phyloP scores from a whole-genome alignment of 2,888 invertebrate genomes.

The Nezara viridula region DNA sequence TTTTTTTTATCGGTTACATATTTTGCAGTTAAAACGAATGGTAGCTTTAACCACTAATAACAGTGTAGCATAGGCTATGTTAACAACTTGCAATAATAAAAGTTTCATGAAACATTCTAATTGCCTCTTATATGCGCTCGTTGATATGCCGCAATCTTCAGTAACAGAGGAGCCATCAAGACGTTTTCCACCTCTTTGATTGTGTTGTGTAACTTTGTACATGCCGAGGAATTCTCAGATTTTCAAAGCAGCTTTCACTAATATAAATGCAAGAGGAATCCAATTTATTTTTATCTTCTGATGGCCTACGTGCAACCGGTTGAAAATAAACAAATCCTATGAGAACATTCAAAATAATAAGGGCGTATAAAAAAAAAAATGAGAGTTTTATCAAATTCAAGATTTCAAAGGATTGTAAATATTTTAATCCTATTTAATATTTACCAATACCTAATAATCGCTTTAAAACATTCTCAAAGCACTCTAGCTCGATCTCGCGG shows the following conservation, averaged over 20 bases:
- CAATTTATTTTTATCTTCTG: background rate
- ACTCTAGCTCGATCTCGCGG: no score
- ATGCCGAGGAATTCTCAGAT: background rate
- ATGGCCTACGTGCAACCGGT: background rate
- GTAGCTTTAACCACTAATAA: background rate
- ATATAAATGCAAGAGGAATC: background rate
- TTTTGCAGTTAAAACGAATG: background rate
- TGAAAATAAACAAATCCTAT: no score
- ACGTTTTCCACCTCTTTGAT: background rate
- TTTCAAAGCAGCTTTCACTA: background rate
- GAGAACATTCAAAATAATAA: background rate
- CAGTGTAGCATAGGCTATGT: background rate
- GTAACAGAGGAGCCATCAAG: background rate
- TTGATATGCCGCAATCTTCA: background rate
- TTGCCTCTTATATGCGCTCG: background rate
- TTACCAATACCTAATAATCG: no score
- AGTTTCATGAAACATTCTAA: background rate
- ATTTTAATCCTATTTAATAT: no score
- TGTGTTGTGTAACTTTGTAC: background rate
- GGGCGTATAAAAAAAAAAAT: no score
- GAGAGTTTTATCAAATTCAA: no score
- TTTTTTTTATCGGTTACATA: background rate
- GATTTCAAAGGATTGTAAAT: no score
- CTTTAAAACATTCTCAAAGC: no score
- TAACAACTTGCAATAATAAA: background rate